Conservation (phyloP, 2,113 vertebrate genomes). For the Tachysurus vachellii region DNA sequence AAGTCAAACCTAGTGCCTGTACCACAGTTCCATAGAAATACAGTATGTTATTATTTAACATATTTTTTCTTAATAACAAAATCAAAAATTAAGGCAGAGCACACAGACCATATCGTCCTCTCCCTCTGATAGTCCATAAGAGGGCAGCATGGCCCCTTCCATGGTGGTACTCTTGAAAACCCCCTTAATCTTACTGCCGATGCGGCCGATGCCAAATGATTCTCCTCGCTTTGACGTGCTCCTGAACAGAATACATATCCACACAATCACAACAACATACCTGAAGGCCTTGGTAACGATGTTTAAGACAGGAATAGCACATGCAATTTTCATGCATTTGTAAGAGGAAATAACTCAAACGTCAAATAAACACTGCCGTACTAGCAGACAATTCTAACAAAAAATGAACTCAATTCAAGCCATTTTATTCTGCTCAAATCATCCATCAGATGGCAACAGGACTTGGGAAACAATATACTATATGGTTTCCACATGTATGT, state of each 20-base stretch:
- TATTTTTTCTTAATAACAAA: not conserved
- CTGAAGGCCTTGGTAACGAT: not conserved
- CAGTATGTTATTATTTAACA: not conserved
- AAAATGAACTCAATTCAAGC: not conserved
- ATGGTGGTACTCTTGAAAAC: constrained; percentile 97
- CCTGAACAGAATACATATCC: constrained; percentile 71
- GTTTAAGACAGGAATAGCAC: not conserved
- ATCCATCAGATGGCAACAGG: not conserved
- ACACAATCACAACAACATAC: constrained; percentile 27
- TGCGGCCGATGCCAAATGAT: constrained; percentile 93
- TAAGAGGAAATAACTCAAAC: not conserved
- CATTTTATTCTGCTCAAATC: not conserved
- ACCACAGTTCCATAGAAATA: not conserved
- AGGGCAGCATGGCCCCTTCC: constrained; percentile 96
- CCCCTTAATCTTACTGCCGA: constrained; percentile 96
- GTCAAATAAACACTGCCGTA: not conserved
- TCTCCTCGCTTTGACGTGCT: constrained; percentile 91
- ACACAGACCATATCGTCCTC: constrained; percentile 89
- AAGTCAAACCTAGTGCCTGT: not conserved
- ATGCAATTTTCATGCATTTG: constrained; percentile 55
- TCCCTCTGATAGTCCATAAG: constrained; percentile 84
- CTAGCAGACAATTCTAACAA: not conserved
- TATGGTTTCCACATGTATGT: not conserved
- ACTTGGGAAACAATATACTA: not conserved
- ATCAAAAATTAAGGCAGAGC: not conserved